Evolutionary conservation across 2,113 vertebrate genomes (phyloP), one percentile per base, ranked within the genome.

Genomic region (Dromaius novaehollandiae): DNA sequence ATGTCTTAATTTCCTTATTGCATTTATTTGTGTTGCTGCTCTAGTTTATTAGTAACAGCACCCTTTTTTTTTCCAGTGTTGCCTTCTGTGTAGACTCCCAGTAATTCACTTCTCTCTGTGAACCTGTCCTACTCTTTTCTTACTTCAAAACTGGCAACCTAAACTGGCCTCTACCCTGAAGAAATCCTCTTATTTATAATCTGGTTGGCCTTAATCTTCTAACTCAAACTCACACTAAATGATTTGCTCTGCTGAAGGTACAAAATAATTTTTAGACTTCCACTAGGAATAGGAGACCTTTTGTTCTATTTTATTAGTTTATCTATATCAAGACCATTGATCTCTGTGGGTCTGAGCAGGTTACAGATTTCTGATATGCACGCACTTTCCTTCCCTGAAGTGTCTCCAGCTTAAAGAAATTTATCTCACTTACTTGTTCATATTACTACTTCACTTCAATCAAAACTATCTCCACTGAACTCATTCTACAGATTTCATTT

Each of bases 361-460:
- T 81, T 95, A 81, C 61, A 86, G 55, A 86, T 28, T 91, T 46
- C 79, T 71, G 64, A 24, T 61, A 65, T 3, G 14, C 34, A 51
- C 60, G 79, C 58, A n/a, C 5, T 77, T 86, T 66, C 88, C 82
- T 83, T 89, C 75, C 87, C 73, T 83, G 86, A 93, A 86, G 61
- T 44, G n/a, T 88, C 93, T 86, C 50, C 3, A 2, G 25, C 17
- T 95, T 84, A 60, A 80, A 91, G 95, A 94, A 95, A 97, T 94
- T 93, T 96, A 82, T 97, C 75, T 95, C 78, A 91, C 84, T 85
- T 89, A 88, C 93, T 96, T 90, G 76, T 75, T 95, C 89, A 90
- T 91, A 96, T 97, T 96, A 97, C 82, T 91, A 83, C 93, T 96
- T 80, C 68, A 91, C 96, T 95, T 97, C 96, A 95, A 91, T 96